phyloP scores from a whole-genome alignment of 2,113 vertebrate species.

The Progne subis region DNA sequence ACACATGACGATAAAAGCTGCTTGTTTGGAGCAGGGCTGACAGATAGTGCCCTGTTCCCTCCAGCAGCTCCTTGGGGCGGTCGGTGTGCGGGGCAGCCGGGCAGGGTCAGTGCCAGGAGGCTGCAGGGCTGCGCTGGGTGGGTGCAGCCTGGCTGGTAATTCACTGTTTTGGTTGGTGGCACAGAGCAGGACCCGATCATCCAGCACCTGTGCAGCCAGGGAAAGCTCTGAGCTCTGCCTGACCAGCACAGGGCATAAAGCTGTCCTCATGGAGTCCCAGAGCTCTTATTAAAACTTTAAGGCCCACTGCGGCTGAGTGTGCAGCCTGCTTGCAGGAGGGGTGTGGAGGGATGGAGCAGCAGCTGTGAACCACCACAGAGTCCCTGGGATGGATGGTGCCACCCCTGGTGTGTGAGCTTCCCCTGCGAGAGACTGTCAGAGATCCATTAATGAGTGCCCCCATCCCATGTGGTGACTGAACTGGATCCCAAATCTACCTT shows the following conservation, averaged over 20 bases:
- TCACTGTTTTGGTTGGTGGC: not conserved
- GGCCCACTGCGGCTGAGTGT: not conserved
- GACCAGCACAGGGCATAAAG: not conserved
- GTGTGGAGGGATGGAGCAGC: rapidly evolving
- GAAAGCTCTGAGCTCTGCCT: not conserved
- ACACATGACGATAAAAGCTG: not conserved
- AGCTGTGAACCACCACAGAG: rapidly evolving
- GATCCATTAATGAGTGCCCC: not conserved
- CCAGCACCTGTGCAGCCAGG: rapidly evolving
- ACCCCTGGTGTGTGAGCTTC: not conserved
- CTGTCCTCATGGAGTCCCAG: conserved; percentile 21
- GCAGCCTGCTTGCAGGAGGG: not conserved
- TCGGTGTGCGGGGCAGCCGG: not conserved
- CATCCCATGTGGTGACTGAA: not conserved
- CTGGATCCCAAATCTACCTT: not conserved
- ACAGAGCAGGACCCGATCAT: not conserved
- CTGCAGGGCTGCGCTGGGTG: not conserved
- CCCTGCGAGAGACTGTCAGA: not conserved
- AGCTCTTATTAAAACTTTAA: not conserved
- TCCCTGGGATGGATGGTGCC: not conserved
- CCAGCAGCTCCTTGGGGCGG: not conserved
- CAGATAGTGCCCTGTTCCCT: not conserved
- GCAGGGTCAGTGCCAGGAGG: not conserved
- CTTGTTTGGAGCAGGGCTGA: not conserved
- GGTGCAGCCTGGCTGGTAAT: not conserved